Evolutionary conservation across 1,140 invertebrate species (phyloP), one percentile per base, ranked within the genome.

Genomic region (Cylas formicarius): DNA sequence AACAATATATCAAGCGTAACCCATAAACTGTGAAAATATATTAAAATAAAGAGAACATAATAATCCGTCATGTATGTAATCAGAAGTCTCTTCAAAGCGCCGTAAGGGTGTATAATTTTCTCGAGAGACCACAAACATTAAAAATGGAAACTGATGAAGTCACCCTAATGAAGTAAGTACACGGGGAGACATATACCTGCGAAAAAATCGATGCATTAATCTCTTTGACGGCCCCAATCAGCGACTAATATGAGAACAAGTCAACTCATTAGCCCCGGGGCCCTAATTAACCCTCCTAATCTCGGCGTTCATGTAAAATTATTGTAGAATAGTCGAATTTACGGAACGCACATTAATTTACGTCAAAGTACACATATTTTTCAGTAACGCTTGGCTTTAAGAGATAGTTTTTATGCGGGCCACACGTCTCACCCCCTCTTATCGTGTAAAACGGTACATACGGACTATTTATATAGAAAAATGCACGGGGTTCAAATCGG

Each of bases 351-450:
- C 62, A 65, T 65, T 65, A 65, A 65, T 65, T 63, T 58, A 63
- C 59, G 62, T 64, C 61, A 65, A 65, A 62, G 59, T 61, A 62
- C 61, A 60, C 59, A 65, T 61, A 63, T 65, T 63, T 65, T 62
- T 65, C 61, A 57, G 52, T 55, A 53, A 60, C 57, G 58, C 55
- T 51, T 50, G 57, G 60, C 60, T 64, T 61, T 60, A 59, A 64
- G 53, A 63, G 61, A 63, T 64, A 64, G 62, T 64, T 64, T 64
- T 64, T 64, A 56, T 61, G 61, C 45, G 55, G 50, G 54, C 36
- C 31, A 22, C 27, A 22, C 27, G 17, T 29, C 26, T 24, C 38
- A 10, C 38, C 38, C 27, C 38, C 34, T 36, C n/a, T n/a, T n/a
- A 9, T 8, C 24, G 16, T 33, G 26, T 23, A 42, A 42, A 21